phyloP scores from a whole-genome alignment of 2,888 invertebrate species.

The Sturmia bella region DNA sequence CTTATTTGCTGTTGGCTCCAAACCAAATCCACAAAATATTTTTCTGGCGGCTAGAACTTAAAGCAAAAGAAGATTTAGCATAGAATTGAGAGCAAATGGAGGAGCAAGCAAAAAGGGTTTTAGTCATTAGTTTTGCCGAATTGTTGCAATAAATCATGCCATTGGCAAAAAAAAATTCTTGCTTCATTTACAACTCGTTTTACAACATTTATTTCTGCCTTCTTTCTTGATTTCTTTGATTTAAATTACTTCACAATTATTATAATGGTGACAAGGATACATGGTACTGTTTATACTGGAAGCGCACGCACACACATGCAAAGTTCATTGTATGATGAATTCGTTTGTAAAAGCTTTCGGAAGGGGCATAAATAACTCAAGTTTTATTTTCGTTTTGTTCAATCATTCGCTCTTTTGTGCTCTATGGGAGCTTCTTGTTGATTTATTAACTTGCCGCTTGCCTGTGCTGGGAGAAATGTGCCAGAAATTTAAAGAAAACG shows the following conservation, averaged over 20 bases:
- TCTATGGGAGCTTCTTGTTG: constrained; percentile 7
- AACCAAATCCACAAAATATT: constrained; percentile 45
- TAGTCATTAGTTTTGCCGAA: constrained; percentile 57
- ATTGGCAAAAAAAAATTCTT: constrained; percentile 50
- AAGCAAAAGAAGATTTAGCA: background rate
- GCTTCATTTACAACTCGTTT: constrained; percentile 2
- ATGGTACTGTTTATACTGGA: no score
- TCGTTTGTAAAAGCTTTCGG: constrained; percentile 1
- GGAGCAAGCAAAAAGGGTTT: constrained; percentile 44
- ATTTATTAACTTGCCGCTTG: constrained; percentile 46
- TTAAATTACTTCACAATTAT: constrained; percentile 80
- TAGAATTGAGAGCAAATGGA: background rate
- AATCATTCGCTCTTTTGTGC: background rate
- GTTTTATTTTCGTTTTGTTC: constrained; percentile 19
- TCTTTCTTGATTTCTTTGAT: constrained; percentile 71
- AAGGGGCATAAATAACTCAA: constrained; percentile 31
- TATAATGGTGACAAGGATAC: constrained; percentile 75
- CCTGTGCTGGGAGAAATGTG: background rate
- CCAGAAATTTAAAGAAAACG: constrained; percentile 13
- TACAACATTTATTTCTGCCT: background rate
- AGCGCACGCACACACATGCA: no score
- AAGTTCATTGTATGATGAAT: constrained; percentile 71
- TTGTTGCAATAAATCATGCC: constrained; percentile 67
- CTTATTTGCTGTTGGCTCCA: constrained; percentile 21
- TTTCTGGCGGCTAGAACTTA: constrained; percentile 2